phyloP scores from a whole-genome alignment of 2,888 invertebrate species.

The Ramazzottius varieornatus region DNA sequence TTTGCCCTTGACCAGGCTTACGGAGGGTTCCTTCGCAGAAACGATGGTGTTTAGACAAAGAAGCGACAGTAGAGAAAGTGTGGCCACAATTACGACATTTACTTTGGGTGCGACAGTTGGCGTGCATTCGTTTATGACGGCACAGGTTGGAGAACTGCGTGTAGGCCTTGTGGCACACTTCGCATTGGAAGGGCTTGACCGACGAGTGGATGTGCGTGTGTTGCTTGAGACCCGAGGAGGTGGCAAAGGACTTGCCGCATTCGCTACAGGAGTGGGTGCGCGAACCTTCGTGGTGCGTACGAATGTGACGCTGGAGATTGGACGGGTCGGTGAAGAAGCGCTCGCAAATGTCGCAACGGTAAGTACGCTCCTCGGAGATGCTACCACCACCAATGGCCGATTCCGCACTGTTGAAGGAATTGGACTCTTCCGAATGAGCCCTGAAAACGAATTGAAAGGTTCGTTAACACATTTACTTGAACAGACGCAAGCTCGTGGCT shows the following conservation, averaged over 20 bases:
- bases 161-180: constrained; percentile 82
- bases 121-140: constrained; percentile 97
- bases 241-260: constrained; percentile 94
- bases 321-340: constrained; percentile 84
- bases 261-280: constrained; percentile 87
- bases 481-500: too few relatives aligned
- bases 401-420: background rate
- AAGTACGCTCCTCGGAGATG: constrained; percentile 7
- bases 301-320: constrained; percentile 82
- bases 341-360: constrained; percentile 20
- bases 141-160: constrained; percentile 98
- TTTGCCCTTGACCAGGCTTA: too few relatives aligned
- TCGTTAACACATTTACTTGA: too few relatives aligned
- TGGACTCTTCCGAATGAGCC: background rate
- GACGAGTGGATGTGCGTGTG: constrained; percentile 96
- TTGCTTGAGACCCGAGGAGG: constrained; percentile 88
- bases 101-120: constrained; percentile 68
- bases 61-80: too few relatives aligned
- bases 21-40: too few relatives aligned
- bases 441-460: background rate
- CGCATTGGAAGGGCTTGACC: constrained; percentile 82
- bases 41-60: too few relatives aligned
- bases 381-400: too few relatives aligned
- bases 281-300: constrained; percentile 78
- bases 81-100: constrained; percentile 84